Evolutionary conservation across 1,140 invertebrate species (phyloP).

Genomic region (Cydia splendana): DNA sequence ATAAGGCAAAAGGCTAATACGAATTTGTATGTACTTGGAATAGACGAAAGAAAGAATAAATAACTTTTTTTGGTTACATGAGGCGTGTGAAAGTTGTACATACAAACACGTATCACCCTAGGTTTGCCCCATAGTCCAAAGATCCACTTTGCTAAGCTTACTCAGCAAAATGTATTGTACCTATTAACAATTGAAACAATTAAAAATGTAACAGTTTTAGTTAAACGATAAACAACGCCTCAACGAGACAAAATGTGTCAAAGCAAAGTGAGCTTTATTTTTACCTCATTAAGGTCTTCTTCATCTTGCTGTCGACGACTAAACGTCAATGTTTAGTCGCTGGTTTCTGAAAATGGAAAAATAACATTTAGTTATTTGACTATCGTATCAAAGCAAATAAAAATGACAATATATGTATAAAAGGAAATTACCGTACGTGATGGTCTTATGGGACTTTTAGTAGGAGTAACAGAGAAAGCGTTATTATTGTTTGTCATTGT

Average conservation of each 20-base stretch:
- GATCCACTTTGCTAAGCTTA: neutral
- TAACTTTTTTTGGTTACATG: neutral
- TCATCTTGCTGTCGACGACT: neutral
- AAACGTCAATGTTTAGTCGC: neutral
- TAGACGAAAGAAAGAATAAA: neutral
- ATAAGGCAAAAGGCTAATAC: neutral
- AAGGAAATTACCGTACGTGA: no score
- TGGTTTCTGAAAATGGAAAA: neutral
- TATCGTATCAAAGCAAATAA: no score
- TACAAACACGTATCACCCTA: neutral
- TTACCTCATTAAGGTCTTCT: neutral
- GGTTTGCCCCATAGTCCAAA: neutral
- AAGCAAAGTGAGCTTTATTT: slow-evolving; percentile 17
- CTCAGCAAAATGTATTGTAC: slow-evolving; percentile 1
- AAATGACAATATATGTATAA: no score
- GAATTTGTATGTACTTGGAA: neutral
- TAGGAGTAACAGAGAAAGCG: no score
- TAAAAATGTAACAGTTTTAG: slow-evolving; percentile 20
- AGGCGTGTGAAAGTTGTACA: neutral
- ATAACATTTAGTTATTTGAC: neutral
- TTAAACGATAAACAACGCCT: slow-evolving; percentile 27
- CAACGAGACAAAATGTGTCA: neutral
- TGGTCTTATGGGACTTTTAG: no score
- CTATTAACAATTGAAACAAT: slow-evolving; percentile 13
- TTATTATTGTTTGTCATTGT: no score